phyloP scores from a whole-genome alignment of 2,888 invertebrate species.

The Standfussiana lucernea region DNA sequence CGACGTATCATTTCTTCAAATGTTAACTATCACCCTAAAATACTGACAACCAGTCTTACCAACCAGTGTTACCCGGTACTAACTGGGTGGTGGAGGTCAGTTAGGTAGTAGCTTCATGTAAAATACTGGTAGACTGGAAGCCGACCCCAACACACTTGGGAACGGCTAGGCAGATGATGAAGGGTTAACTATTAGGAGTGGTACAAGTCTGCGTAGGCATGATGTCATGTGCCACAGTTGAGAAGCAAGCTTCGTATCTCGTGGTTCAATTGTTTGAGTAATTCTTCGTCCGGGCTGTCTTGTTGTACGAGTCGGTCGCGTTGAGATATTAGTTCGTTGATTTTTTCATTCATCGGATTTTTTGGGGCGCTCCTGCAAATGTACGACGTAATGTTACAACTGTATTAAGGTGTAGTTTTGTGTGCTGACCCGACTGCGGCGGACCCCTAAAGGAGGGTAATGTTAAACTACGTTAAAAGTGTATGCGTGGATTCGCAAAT shows the following conservation, averaged over 20 bases:
- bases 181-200: slow-evolving; percentile 8
- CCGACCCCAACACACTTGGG: neutral
- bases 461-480: neutral
- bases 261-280: slow-evolving; percentile 87
- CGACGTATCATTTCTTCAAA: too few relatives aligned
- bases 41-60: neutral
- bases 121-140: neutral
- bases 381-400: neutral
- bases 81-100: neutral
- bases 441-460: neutral
- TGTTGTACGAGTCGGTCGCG: slow-evolving; percentile 87
- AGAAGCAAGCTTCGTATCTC: slow-evolving; percentile 89
- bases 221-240: slow-evolving; percentile 81
- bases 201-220: neutral
- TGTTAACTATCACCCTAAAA: too few relatives aligned
- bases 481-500: neutral
- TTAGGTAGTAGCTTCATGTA: neutral
- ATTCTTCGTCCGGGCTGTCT: slow-evolving; percentile 86
- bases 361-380: slow-evolving; percentile 74
- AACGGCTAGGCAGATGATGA: neutral
- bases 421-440: neutral
- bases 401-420: neutral
- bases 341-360: slow-evolving; percentile 83
- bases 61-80: neutral
- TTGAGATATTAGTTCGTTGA: slow-evolving; percentile 86